phyloP scores from a whole-genome alignment of 2,113 vertebrate genomes.

The Cairina moschata region DNA sequence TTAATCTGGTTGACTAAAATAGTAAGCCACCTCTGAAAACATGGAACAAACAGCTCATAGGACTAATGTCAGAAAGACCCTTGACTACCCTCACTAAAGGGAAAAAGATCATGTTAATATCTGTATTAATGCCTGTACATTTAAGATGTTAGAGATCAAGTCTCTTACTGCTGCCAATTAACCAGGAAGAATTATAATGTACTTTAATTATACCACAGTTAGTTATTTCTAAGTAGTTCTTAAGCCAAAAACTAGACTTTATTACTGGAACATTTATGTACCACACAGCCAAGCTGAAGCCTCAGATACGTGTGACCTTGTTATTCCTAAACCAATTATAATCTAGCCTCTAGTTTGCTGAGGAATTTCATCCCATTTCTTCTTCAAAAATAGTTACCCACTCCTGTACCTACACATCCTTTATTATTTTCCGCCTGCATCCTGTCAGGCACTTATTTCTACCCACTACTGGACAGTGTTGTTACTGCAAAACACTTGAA shows the following conservation, averaged over 20 bases:
- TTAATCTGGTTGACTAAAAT: not conserved
- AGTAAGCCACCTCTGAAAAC: not conserved
- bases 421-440: not conserved
- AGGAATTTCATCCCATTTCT: not conserved
- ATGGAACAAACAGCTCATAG: not conserved
- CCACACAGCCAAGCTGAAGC: not conserved
- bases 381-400: not conserved
- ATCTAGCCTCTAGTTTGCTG: not conserved
- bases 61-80: not conserved
- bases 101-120: not conserved
- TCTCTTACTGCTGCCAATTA: not conserved
- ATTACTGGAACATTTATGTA: not conserved
- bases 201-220: not conserved
- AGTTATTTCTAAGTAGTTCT: not conserved
- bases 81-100: not conserved
- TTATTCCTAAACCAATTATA: not conserved
- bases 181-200: not conserved
- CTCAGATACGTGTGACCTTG: not conserved
- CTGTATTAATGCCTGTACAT: not conserved
- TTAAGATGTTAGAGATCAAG: not conserved
- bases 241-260: not conserved
- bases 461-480: accelerated
- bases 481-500: not conserved
- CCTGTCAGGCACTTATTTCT: not conserved
- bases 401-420: not conserved